phyloP scores from a whole-genome alignment of 2,888 invertebrate genomes.

The Polydrusus pterygomalis region DNA sequence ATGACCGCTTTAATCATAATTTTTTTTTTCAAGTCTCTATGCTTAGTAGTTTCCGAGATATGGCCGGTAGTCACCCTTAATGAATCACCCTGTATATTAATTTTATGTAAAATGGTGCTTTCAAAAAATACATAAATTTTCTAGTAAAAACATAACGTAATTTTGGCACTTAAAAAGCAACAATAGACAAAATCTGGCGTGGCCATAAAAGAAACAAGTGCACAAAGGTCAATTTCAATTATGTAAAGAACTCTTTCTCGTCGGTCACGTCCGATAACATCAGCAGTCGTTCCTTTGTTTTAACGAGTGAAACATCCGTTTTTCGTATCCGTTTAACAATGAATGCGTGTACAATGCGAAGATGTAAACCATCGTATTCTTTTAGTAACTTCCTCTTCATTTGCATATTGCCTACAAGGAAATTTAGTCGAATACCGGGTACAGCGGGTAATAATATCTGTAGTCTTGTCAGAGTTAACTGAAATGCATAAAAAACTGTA shows the following conservation, averaged over 20 bases:
- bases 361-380: conserved; percentile 43
- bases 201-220: conserved; percentile 16
- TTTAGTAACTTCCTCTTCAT: conserved; percentile 47
- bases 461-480: no score
- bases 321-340: conserved; percentile 39
- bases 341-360: conserved; percentile 36
- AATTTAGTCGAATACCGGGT: conserved; percentile 3
- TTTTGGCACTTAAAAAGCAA: not conserved
- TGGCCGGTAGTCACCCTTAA: no score
- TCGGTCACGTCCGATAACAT: conserved; percentile 50
- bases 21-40: no score
- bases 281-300: conserved; percentile 39
- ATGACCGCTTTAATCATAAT: no score
- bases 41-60: no score
- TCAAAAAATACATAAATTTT: no score
- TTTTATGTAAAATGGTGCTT: no score
- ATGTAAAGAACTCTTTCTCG: conserved; percentile 49
- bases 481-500: no score
- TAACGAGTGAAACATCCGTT: conserved; percentile 34
- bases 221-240: conserved; percentile 41
- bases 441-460: no score
- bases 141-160: not conserved
- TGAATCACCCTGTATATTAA: no score
- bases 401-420: conserved; percentile 38
- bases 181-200: not conserved